Conservation (phyloP, 2,797 vertebrate genomes). For the Margarornis squamiger region DNA sequence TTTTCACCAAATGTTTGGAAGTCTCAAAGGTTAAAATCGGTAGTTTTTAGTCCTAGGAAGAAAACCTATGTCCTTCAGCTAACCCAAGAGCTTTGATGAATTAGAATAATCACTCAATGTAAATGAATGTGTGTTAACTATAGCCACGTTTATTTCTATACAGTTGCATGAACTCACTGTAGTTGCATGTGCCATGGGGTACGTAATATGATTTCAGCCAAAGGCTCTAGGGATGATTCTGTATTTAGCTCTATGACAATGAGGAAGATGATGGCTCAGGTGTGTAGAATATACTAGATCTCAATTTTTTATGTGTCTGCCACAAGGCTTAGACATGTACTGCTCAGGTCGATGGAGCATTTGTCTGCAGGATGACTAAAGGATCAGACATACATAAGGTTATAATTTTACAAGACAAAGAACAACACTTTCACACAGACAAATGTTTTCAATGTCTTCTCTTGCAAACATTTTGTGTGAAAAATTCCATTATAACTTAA, state of each 20-base stretch:
- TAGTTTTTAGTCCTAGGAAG: not conserved
- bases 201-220: not conserved
- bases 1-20: not conserved
- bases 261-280: not conserved
- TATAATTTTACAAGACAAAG: constrained; percentile 11
- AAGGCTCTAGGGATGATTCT: not conserved
- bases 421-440: not conserved
- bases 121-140: not conserved
- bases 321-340: not conserved
- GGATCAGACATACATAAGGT: not conserved
- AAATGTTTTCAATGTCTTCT: constrained; percentile 12
- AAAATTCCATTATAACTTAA: constrained; percentile 48
- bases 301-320: not conserved
- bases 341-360: not conserved
- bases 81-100: not conserved
- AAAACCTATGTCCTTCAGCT: not conserved
- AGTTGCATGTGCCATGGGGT: not conserved
- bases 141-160: not conserved
- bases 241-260: not conserved
- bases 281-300: not conserved
- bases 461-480: not conserved
- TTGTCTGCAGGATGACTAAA: constrained; percentile 7
- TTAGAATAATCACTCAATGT: not conserved
- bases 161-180: not conserved
- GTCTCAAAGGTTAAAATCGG: not conserved